Evolutionary conservation across 2,113 vertebrate species (phyloP).

Genomic region (Cnemophilus loriae): DNA sequence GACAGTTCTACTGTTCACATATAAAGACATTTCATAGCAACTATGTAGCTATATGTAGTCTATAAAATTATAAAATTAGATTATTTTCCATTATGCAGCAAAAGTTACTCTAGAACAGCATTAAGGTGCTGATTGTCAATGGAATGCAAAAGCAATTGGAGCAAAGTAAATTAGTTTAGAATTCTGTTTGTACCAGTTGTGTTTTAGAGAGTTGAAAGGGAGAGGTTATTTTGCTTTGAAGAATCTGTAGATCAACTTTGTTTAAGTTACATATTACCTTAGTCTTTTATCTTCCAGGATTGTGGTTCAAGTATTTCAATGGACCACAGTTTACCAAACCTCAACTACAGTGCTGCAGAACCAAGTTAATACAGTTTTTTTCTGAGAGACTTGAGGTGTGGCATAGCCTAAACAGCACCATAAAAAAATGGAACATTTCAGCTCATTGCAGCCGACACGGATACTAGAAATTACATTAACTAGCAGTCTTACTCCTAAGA

Average conservation of each 20-base stretch:
- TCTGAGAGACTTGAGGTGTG: background rate
- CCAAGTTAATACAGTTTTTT: background rate
- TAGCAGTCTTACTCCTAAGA: background rate
- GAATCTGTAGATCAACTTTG: background rate
- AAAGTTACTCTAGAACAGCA: background rate
- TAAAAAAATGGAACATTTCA: background rate
- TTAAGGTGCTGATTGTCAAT: background rate
- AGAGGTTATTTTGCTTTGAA: background rate
- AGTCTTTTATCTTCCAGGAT: background rate
- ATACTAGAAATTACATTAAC: background rate
- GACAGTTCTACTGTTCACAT: background rate
- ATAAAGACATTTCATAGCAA: background rate
- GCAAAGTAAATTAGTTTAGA: background rate
- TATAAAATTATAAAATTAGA: background rate
- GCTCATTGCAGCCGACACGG: background rate
- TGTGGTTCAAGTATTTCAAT: background rate
- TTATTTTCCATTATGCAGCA: background rate
- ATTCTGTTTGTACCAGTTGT: background rate
- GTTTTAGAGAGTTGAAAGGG: background rate
- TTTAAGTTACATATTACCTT: background rate
- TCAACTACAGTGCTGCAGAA: background rate
- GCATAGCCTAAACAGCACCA: background rate
- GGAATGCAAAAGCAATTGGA: background rate
- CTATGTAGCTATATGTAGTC: background rate
- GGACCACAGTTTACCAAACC: background rate